These are phyloP conservation scores for Clavelina lepadiformis DNA, from an alignment of 23 tunicate genomes.

Conservation along the genomic window DNA sequence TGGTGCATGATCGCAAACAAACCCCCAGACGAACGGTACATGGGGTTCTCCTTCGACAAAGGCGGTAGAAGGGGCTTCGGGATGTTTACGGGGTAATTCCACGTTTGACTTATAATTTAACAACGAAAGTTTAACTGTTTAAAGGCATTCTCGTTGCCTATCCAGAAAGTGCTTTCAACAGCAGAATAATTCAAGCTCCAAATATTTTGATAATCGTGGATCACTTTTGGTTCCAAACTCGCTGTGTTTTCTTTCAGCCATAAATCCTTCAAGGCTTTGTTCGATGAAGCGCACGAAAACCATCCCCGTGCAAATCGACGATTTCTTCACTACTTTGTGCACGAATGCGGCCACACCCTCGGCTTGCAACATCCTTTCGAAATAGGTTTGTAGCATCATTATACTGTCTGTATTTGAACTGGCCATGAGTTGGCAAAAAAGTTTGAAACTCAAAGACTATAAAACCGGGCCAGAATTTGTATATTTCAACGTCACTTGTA, in stretches of 20 bases:
- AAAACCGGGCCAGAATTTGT: too few relatives aligned
- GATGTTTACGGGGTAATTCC: constrained; percentile 46
- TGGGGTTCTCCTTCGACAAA: constrained; percentile 85
- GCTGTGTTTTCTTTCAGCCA: constrained; percentile 33
- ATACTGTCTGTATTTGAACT: too few relatives aligned
- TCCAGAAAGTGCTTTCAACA: neutral
- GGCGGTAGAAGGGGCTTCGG: constrained; percentile 54
- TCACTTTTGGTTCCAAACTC: neutral
- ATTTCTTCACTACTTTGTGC: constrained; percentile 67
- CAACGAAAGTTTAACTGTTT: neutral
- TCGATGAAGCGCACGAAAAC: constrained; percentile 8
- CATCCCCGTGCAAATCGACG: constrained; percentile 39
- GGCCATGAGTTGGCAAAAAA: too few relatives aligned
- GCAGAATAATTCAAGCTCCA: neutral
- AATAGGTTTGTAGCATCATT: too few relatives aligned
- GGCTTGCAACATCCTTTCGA: constrained; percentile 70
- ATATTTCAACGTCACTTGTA: too few relatives aligned
- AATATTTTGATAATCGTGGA: neutral
- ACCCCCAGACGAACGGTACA: constrained; percentile 67
- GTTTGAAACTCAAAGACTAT: too few relatives aligned
- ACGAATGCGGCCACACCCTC: constrained; percentile 73
- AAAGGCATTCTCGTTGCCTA: neutral
- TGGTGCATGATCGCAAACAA: constrained; percentile 85
- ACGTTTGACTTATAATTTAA: neutral
- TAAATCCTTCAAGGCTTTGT: constrained; percentile 39